Evolutionary conservation across 2,113 vertebrate species (phyloP).

Genomic region (Upupa epops): DNA sequence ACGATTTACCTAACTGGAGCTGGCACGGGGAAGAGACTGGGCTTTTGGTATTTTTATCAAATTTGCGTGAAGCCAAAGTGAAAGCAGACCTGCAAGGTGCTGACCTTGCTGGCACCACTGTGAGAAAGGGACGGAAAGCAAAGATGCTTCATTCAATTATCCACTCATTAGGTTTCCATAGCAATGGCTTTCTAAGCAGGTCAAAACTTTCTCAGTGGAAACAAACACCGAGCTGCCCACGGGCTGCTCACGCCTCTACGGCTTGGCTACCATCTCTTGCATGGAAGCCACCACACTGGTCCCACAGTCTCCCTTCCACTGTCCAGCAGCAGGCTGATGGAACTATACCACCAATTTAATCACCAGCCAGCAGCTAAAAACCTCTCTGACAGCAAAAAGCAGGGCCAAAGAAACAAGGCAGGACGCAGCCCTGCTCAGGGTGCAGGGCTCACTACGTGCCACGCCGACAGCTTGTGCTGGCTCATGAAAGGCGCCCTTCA

Average conservation of each 20-base stretch:
- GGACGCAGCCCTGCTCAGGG: neutral
- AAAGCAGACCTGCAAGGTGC: conserved; percentile 43
- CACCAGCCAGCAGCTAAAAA: neutral
- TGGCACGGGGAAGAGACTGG: conserved; percentile 25
- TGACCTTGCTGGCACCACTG: conserved; percentile 65
- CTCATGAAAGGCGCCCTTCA: conserved; percentile 27
- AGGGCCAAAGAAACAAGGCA: neutral
- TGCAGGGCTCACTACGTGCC: neutral
- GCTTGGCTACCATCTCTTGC: neutral
- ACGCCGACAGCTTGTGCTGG: neutral
- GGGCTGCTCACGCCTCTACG: fast-evolving
- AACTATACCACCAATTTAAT: neutral
- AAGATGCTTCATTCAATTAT: conserved; percentile 85
- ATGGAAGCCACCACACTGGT: neutral
- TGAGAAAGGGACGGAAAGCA: conserved; percentile 68
- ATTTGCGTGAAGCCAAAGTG: conserved; percentile 66
- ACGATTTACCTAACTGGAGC: conserved; percentile 50
- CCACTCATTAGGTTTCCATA: conserved; percentile 87
- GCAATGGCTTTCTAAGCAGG: conserved; percentile 77
- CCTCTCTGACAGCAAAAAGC: neutral
- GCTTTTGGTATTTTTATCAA: conserved; percentile 59
- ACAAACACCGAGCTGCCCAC: conserved; percentile 60
- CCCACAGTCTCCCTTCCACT: fast-evolving
- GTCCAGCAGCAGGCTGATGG: neutral
- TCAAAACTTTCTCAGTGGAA: conserved; percentile 81